Evolutionary conservation across 2,888 invertebrate genomes (phyloP).

Genomic region (Monochamus alternatus): DNA sequence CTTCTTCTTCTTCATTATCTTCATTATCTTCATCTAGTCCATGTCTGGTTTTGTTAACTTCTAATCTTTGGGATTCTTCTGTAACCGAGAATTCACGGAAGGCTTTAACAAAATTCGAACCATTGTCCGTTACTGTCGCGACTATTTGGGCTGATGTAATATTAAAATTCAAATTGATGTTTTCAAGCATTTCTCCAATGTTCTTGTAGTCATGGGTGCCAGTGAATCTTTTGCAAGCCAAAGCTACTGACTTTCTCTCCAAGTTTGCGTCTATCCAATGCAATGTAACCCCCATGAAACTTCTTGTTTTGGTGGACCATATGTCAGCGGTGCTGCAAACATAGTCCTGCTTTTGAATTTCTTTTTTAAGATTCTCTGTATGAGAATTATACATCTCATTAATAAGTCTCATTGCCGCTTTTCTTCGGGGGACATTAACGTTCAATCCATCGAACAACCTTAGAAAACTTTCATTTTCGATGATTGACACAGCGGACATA

Average conservation of each 20-base stretch:
- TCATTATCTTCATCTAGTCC: not conserved
- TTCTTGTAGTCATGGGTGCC: slow-evolving; percentile 42
- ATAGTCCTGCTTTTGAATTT: slow-evolving; percentile 4
- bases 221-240: slow-evolving; percentile 45
- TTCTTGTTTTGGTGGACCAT: slow-evolving; percentile 41
- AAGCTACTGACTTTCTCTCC: slow-evolving; percentile 40
- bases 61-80: not conserved
- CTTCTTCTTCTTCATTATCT: not conserved
- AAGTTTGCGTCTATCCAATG: slow-evolving; percentile 26
- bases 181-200: slow-evolving; percentile 44
- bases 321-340: slow-evolving; percentile 45
- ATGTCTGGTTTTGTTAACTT: not conserved
- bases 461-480: slow-evolving; percentile 15
- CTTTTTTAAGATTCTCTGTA: slow-evolving; percentile 12
- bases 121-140: slow-evolving; percentile 44
- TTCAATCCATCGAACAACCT: slow-evolving; percentile 6
- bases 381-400: not conserved
- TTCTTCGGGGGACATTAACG: slow-evolving; percentile 16
- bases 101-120: slow-evolving; percentile 46
- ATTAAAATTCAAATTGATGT: slow-evolving; percentile 37
- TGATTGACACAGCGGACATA: slow-evolving; percentile 16
- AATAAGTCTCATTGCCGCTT: slow-evolving; percentile 1
- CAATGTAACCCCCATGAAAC: slow-evolving; percentile 42
- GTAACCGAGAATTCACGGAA: slow-evolving; percentile 25
- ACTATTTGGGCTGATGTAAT: slow-evolving; percentile 33